phyloP scores from a whole-genome alignment of 1,140 invertebrate species.

The Halotydeus destructor region DNA sequence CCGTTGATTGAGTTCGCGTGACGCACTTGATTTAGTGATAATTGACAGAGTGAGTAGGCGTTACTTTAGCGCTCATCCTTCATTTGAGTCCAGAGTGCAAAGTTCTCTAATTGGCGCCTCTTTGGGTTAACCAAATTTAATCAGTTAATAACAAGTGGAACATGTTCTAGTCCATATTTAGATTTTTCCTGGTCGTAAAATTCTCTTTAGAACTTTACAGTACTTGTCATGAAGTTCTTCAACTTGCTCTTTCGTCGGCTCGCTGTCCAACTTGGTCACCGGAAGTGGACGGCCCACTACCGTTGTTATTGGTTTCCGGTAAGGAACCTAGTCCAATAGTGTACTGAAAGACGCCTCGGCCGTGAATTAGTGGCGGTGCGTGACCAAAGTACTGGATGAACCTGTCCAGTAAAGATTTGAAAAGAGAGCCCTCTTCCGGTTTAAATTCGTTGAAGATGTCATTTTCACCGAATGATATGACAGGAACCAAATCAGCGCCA shows the following conservation, averaged over 20 bases:
- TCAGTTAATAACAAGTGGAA: constrained; percentile 6
- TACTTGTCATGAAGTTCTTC: constrained; percentile 52
- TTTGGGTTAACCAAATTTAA: no score
- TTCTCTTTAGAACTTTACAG: constrained; percentile 35
- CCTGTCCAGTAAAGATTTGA: constrained; percentile 44
- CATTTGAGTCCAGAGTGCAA: no score
- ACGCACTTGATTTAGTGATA: no score
- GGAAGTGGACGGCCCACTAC: constrained; percentile 67
- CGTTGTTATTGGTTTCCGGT: constrained; percentile 47
- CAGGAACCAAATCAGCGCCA: constrained; percentile 57
- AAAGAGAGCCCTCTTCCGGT: constrained; percentile 42
- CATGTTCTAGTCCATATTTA: constrained; percentile 24
- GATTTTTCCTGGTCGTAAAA: constrained; percentile 59
- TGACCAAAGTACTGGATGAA: constrained; percentile 46
- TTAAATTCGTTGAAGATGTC: constrained; percentile 56
- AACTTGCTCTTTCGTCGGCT: constrained; percentile 49
- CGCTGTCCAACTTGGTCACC: constrained; percentile 37
- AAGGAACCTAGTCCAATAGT: constrained; percentile 60
- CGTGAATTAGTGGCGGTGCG: constrained; percentile 52
- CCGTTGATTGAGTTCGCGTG: no score
- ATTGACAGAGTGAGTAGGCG: no score
- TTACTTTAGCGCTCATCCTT: no score
- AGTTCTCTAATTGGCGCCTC: no score
- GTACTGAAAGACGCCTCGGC: constrained; percentile 72
- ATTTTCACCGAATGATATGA: constrained; percentile 76